Evolutionary conservation across 2,113 vertebrate genomes (phyloP), one percentile per base, ranked within the genome.

Genomic region (Choloepus hoffmanni): DNA sequence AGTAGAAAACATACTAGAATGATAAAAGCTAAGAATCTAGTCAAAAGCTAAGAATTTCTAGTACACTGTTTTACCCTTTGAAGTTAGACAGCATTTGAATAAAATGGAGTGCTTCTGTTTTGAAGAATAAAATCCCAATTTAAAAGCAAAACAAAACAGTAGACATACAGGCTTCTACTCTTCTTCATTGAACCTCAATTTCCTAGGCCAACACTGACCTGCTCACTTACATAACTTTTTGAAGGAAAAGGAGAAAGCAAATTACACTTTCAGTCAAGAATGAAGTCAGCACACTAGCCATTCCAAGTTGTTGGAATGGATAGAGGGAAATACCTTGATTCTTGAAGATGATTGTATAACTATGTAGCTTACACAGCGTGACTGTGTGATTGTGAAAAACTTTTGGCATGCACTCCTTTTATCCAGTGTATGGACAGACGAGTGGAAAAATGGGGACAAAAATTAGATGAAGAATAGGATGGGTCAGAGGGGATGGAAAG

Each of bases 21-120:
- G 70, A 88, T n/a, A 72, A 73, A 92, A 94, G 55, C n/a, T 53
- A 77, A 94, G 65, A 79, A 73, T 78, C 24, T 63, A 60, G 85
- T 36, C 77, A 40, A 82, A n/a, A n/a, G n/a, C n/a, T n/a, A n/a
- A 33, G 6, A 79, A 89, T 92, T 68, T 53, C n/a, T 68, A 28
- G 16, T 81, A 82, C 26, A 53, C 0, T 85, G 24, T 15, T 72
- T 26, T 92, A 5, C 10, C 62, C 88, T 28, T 4, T 94, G 53
- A 92, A 40, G 40, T 74, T 18, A 92, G 24, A 82, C 10, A 68
- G 40, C 70, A 90, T 45, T 0, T 93, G 74, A 93, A 79, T 53
- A 81, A 87, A 79, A 72, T 6, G 48, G 48, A 33, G 21, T 26
- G 18, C 67, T 76, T 87, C 67, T 85, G 26, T 82, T 92, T 45